Evolutionary conservation across 2,113 vertebrate genomes (phyloP).

Genomic region (Hoplias malabaricus): DNA sequence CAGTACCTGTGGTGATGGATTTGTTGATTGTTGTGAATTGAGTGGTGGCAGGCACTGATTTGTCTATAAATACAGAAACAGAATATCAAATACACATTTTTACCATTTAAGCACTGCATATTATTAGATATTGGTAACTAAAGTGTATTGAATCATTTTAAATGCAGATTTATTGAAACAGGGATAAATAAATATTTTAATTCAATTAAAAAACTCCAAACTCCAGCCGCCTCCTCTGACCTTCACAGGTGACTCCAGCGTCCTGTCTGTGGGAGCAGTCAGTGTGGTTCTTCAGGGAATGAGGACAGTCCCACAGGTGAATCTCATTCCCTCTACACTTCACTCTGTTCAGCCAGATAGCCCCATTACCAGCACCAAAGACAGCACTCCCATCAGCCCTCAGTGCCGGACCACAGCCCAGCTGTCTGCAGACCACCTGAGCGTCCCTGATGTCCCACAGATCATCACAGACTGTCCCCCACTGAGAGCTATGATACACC

Average conservation of each 20-base stretch:
- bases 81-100: constrained; percentile 13
- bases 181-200: no score
- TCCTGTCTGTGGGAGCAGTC: constrained; percentile 12
- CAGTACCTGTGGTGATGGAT: background rate
- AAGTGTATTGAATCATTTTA: no score
- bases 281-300: constrained; percentile 2
- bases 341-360: background rate
- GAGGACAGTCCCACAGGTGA: constrained; percentile 13
- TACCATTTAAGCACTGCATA: background rate
- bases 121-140: no score
- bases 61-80: background rate
- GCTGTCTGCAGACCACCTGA: constrained; percentile 19
- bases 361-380: constrained; percentile 27
- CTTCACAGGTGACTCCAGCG: constrained; percentile 29
- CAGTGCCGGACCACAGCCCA: constrained; percentile 47
- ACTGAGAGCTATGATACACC: no score
- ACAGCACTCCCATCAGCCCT: constrained; percentile 13
- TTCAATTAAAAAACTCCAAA: no score
- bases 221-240: background rate
- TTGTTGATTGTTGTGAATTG: background rate
- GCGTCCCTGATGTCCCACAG: no score
- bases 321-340: background rate
- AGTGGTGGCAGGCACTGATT: background rate
- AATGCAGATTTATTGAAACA: no score
- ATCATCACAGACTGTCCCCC: no score